These are phyloP conservation scores for Stenoptilia bipunctidactyla DNA, from an alignment of 2,888 invertebrate species.

Conservation along the genomic window DNA sequence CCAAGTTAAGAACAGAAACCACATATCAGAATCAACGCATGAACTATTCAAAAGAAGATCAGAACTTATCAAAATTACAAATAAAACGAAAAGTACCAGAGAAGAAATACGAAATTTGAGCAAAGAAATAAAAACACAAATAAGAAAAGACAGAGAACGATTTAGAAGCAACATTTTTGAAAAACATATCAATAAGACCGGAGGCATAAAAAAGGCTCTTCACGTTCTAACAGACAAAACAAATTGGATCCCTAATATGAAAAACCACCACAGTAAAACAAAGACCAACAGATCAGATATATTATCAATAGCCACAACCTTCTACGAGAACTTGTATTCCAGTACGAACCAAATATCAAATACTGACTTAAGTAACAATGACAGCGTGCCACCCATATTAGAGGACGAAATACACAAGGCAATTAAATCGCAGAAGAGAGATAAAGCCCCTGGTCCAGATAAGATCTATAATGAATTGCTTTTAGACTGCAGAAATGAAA, in stretches of 20 bases:
- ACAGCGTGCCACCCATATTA: no score
- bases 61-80: neutral
- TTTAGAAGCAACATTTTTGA: no score
- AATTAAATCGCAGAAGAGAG: slow-evolving; percentile 2
- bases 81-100: neutral
- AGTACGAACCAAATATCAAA: no score
- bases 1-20: neutral
- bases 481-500: neutral
- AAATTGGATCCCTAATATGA: neutral
- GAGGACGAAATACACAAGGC: neutral
- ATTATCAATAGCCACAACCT: no score
- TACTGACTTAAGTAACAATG: no score
- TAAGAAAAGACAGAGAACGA: no score
- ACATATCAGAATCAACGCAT: neutral
- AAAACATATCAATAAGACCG: no score
- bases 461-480: neutral
- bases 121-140: neutral
- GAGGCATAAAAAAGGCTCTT: no score
- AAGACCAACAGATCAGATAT: no score
- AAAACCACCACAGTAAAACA: neutral
- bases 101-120: neutral
- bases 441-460: slow-evolving; percentile 1
- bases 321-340: no score
- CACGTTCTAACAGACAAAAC: no score
- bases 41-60: neutral